Evolutionary conservation across 2,888 invertebrate species (phyloP).

Genomic region (Balanococcus diminutus): DNA sequence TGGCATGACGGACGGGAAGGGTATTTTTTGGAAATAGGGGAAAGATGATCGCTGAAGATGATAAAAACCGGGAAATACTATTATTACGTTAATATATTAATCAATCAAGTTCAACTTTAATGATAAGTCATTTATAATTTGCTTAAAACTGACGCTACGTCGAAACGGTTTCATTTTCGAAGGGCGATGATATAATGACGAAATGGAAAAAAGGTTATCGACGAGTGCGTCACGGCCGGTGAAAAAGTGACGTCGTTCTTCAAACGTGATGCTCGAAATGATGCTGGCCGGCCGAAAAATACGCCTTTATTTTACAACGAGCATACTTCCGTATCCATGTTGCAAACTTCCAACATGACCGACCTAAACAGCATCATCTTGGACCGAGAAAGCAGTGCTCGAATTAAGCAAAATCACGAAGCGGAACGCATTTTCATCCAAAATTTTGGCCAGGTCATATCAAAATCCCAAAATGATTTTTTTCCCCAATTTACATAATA

Average conservation of each 20-base stretch:
- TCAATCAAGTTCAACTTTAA: slow-evolving; percentile 53
- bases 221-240: not conserved
- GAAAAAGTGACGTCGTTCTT: not conserved
- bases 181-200: slow-evolving; percentile 19
- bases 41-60: slow-evolving; percentile 50
- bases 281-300: not conserved
- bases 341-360: too few relatives aligned
- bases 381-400: too few relatives aligned
- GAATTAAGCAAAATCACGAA: too few relatives aligned
- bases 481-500: too few relatives aligned
- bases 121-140: slow-evolving; percentile 54
- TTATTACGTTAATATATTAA: slow-evolving; percentile 53
- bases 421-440: too few relatives aligned
- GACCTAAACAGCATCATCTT: too few relatives aligned
- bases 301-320: too few relatives aligned
- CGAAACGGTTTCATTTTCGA: slow-evolving; percentile 36
- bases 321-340: too few relatives aligned
- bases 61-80: slow-evolving; percentile 53
- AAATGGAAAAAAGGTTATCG: slow-evolving; percentile 11
- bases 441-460: too few relatives aligned
- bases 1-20: slow-evolving; percentile 30
- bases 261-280: not conserved
- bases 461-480: too few relatives aligned
- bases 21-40: slow-evolving; percentile 43
- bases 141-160: slow-evolving; percentile 49